Percentiles rank a stretch among this genome's conserved stretches.
These are phyloP conservation scores for Drosophila melanica DNA, from an alignment of 1,140 invertebrate genomes.

Conservation along the genomic window DNA sequence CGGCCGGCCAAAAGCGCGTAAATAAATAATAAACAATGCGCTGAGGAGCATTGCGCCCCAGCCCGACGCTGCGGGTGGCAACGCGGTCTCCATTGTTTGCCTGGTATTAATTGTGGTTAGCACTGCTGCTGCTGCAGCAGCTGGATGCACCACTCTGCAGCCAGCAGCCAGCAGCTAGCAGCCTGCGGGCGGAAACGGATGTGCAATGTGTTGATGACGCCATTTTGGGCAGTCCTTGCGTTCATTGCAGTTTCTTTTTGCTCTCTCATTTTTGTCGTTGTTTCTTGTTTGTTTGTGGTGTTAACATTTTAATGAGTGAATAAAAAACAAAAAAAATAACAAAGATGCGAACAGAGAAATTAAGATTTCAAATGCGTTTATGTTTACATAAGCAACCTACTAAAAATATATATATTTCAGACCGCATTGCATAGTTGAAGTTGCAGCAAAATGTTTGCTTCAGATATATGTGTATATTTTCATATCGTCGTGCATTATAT, in stretches of 20 bases:
- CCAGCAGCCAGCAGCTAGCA: background rate
- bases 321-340: background rate
- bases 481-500: too few relatives aligned
- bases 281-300: conserved; percentile 17
- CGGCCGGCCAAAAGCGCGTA: conserved; percentile 32
- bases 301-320: conserved; percentile 21
- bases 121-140: background rate
- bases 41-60: conserved; percentile 6
- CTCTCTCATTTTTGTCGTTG: conserved; percentile 26
- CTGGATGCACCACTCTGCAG: too few relatives aligned
- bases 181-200: conserved; percentile 59
- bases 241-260: conserved; percentile 31
- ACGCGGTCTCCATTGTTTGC: conserved; percentile 17
- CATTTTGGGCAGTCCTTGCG: conserved; percentile 37
- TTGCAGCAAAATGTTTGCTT: too few relatives aligned
- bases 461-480: too few relatives aligned
- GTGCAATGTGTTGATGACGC: conserved; percentile 74
- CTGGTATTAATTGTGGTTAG: conserved; percentile 40
- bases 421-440: too few relatives aligned
- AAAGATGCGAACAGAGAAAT: background rate
- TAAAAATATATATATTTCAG: too few relatives aligned
- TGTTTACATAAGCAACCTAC: too few relatives aligned
- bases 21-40: conserved; percentile 51
- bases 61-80: conserved; percentile 1
- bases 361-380: too few relatives aligned